These are phyloP conservation scores for Pelagia noctiluca DNA, from an alignment of 30 jellyfish, hydroid and myxozoan genomes.

Conservation along the genomic window DNA sequence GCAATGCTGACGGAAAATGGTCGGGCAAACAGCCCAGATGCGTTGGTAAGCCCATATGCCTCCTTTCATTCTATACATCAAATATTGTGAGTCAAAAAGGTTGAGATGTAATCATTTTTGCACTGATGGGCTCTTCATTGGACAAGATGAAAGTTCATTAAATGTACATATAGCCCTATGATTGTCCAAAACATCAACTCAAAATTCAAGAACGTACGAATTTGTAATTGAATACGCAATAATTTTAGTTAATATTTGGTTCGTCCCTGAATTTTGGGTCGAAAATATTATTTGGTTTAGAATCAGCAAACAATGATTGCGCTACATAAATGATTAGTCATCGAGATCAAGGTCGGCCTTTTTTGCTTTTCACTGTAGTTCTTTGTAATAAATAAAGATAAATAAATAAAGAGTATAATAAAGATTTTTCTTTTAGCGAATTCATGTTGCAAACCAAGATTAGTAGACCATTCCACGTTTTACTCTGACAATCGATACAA, in stretches of 20 bases:
- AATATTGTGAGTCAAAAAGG: background rate
- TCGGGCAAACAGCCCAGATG: constrained; percentile 88
- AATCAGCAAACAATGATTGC: too few species aligned
- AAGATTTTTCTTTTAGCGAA: constrained; percentile 60
- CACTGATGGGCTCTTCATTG: background rate
- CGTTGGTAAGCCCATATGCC: constrained; percentile 37
- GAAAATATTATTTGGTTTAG: too few species aligned
- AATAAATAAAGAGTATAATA: too few species aligned
- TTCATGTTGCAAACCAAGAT: constrained; percentile 91
- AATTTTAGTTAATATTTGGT: too few species aligned
- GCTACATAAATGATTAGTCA: too few species aligned
- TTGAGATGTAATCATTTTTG: too few species aligned
- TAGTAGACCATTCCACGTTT: constrained; percentile 64
- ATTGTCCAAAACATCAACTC: too few species aligned
- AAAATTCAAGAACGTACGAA: too few species aligned
- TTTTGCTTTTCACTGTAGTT: background rate
- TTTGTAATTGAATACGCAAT: too few species aligned
- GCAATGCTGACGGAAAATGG: constrained; percentile 98
- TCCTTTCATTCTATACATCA: background rate
- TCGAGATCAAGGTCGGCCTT: too few species aligned
- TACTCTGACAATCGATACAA: constrained; percentile 72
- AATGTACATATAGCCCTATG: too few species aligned
- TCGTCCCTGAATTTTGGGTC: too few species aligned
- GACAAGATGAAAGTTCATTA: background rate
- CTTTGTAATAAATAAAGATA: background rate